phyloP scores from a whole-genome alignment of 2,113 vertebrate genomes.

The Heptranchias perlo region DNA sequence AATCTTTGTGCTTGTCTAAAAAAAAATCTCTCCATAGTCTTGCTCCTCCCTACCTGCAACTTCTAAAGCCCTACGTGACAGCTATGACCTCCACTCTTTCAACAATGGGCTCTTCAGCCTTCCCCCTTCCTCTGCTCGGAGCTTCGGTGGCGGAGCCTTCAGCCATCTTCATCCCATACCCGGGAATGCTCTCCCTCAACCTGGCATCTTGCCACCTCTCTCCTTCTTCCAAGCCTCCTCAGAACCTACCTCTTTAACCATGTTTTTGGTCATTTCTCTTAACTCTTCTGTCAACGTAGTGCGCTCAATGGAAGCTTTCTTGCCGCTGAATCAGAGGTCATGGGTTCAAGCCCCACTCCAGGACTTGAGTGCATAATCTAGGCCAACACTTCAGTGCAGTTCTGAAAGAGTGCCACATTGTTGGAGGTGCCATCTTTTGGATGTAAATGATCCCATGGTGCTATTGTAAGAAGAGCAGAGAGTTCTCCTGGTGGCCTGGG shows the following conservation, averaged over 20 bases:
- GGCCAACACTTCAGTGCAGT: neutral
- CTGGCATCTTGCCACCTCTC: neutral
- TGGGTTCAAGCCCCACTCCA: neutral
- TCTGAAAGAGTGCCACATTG: neutral
- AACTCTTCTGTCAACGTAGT: neutral
- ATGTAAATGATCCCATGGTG: neutral
- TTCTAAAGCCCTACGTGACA: neutral
- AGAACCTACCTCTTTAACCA: neutral
- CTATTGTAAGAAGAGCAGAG: neutral
- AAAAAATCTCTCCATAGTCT: neutral
- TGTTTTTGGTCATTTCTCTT: neutral
- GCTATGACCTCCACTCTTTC: neutral
- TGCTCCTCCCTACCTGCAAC: neutral
- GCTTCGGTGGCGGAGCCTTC: neutral
- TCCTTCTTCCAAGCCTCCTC: neutral
- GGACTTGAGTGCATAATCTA: neutral
- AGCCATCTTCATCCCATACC: neutral
- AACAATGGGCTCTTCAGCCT: neutral
- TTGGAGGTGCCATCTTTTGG: neutral
- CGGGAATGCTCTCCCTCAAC: neutral
- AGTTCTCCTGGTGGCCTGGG: neutral
- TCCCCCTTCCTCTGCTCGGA: neutral
- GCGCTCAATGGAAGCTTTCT: neutral
- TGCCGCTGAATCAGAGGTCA: neutral
- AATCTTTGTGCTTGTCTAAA: neutral